A percentile compares a stretch with the other conserved stretches of the same genome.
Evolutionary conservation across 2,888 invertebrate genomes (phyloP).

Genomic region (Chymomyza caudatula): DNA sequence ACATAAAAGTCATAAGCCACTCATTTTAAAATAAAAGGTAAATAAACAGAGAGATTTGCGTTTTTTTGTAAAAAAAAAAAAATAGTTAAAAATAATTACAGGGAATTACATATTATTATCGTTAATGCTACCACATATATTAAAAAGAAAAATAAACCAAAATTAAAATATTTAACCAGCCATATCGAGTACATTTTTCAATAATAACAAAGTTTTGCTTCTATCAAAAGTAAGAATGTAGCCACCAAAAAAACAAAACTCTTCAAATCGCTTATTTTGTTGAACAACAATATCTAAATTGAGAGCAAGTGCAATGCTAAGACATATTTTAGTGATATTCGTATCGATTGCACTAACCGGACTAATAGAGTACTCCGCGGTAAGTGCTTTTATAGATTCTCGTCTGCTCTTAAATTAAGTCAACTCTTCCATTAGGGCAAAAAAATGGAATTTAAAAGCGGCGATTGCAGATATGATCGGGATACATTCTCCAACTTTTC

Average conservation of each 20-base stretch:
- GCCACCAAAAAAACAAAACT: neutral
- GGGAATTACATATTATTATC: neutral
- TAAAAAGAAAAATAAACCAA: neutral
- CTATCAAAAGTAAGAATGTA: neutral
- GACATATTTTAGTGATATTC: neutral
- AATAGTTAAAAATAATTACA: too few relatives aligned
- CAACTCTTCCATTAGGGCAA: neutral
- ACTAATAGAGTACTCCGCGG: neutral
- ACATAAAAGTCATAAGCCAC: too few relatives aligned
- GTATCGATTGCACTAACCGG: neutral
- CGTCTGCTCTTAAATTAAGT: neutral
- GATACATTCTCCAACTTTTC: slow-evolving; percentile 48
- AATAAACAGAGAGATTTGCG: too few relatives aligned
- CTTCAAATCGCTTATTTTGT: neutral
- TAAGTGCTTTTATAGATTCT: neutral
- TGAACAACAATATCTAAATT: neutral
- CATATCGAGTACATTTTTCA: neutral
- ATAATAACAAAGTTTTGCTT: neutral
- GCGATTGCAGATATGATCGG: slow-evolving; percentile 8
- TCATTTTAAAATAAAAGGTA: too few relatives aligned
- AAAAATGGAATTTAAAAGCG: neutral
- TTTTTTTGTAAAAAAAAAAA: too few relatives aligned
- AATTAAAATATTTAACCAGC: neutral
- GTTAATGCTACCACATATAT: neutral
- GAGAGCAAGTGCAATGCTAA: neutral